phyloP scores from a whole-genome alignment of 2,888 invertebrate genomes.

The Asteroscopus sphinx region DNA sequence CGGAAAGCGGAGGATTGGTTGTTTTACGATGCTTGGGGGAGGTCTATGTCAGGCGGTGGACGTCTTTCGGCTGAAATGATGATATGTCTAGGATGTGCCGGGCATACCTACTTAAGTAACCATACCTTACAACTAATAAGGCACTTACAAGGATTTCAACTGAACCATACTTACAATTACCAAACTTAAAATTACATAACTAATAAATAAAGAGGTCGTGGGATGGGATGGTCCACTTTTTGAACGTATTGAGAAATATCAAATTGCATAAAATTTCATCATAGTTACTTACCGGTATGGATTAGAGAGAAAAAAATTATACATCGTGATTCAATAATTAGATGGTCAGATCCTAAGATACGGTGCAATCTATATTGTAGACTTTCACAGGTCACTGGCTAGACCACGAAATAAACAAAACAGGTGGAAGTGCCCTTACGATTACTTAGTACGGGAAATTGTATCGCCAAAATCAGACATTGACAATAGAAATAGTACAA shows the following conservation, averaged over 20 bases:
- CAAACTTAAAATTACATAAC: constrained; percentile 39
- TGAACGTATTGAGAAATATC: constrained; percentile 50
- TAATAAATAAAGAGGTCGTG: constrained; percentile 51
- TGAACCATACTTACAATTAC: constrained; percentile 40
- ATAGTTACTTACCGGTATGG: constrained; percentile 40
- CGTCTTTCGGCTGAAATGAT: too few species aligned
- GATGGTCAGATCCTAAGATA: constrained; percentile 10
- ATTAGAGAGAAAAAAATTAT: constrained; percentile 34
- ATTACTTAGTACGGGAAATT: too few species aligned
- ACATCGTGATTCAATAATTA: constrained; percentile 55
- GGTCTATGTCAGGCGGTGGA: too few species aligned
- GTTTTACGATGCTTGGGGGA: too few species aligned
- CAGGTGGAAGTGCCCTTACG: too few species aligned
- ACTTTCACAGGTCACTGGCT: constrained; percentile 21
- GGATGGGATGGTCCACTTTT: constrained; percentile 56
- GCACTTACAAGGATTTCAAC: constrained; percentile 28
- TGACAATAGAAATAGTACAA: too few species aligned
- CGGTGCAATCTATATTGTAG: constrained; percentile 25
- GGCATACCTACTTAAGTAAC: too few species aligned
- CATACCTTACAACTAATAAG: constrained; percentile 3
- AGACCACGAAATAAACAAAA: too few species aligned
- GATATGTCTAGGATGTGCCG: too few species aligned
- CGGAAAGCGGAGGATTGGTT: too few species aligned
- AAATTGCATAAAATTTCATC: constrained; percentile 56
- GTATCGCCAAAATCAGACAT: too few species aligned